A percentile compares a stretch with the other conserved stretches of the same genome.
These are phyloP conservation scores for Dilophus febrilis DNA, from an alignment of 2,888 invertebrate species.

Conservation along the genomic window DNA sequence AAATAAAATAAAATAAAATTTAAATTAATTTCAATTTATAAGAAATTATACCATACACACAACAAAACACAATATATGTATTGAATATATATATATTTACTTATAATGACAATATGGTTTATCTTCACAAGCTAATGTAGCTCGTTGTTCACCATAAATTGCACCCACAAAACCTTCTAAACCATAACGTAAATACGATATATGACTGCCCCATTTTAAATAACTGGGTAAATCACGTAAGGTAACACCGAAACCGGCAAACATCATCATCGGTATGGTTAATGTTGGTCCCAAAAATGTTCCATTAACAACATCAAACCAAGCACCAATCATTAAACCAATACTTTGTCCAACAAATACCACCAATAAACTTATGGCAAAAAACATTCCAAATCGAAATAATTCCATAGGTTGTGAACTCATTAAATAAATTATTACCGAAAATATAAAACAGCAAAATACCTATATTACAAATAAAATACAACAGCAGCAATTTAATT, in stretches of 20 bases:
- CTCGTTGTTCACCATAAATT: slow-evolving; percentile 67
- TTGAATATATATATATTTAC: slow-evolving; percentile 21
- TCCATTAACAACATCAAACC: slow-evolving; percentile 75
- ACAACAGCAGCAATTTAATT: no score
- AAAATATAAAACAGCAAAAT: slow-evolving; percentile 43
- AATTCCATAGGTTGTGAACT: slow-evolving; percentile 75
- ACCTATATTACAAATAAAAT: background rate
- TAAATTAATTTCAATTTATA: background rate
- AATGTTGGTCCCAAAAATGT: slow-evolving; percentile 87
- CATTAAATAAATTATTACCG: slow-evolving; percentile 68
- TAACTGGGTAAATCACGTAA: slow-evolving; percentile 71
- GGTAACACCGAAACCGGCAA: slow-evolving; percentile 88
- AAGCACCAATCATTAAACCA: slow-evolving; percentile 81
- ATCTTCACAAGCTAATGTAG: slow-evolving; percentile 56
- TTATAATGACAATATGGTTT: slow-evolving; percentile 64
- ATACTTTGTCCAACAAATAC: slow-evolving; percentile 85
- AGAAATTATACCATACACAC: background rate
- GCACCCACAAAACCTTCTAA: slow-evolving; percentile 73
- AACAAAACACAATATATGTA: background rate
- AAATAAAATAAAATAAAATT: slow-evolving; percentile 5
- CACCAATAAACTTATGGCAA: slow-evolving; percentile 60
- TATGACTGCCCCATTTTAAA: slow-evolving; percentile 79
- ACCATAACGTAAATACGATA: slow-evolving; percentile 81
- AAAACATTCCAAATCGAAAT: slow-evolving; percentile 68
- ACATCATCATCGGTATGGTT: slow-evolving; percentile 90